Percentiles rank a stretch among this genome's conserved stretches.
These are phyloP conservation scores for Arctocebus calabarensis DNA, from an alignment of 2,797 vertebrate genomes.

Conservation along the genomic window DNA sequence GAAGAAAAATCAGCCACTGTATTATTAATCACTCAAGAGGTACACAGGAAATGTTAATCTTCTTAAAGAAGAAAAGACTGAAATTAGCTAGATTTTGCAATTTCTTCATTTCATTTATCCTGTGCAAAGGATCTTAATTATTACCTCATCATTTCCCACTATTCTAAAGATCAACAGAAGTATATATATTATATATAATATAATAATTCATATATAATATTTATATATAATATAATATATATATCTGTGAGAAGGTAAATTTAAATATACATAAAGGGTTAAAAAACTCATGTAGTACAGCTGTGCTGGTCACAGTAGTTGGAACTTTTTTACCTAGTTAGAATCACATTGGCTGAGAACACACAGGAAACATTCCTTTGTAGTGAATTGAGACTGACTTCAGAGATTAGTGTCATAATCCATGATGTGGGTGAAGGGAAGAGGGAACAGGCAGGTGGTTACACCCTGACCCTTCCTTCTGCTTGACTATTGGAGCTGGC, in stretches of 20 bases:
- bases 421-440: neutral
- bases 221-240: no score
- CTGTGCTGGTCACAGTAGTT: accelerated
- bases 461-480: neutral
- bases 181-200: no score
- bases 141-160: accelerated
- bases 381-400: neutral
- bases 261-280: no score
- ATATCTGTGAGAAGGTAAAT: no score
- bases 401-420: neutral
- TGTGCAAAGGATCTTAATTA: neutral
- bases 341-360: neutral
- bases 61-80: slow-evolving; percentile 50
- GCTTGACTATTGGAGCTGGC: slow-evolving; percentile 39
- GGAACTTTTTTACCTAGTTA: neutral
- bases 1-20: slow-evolving; percentile 82
- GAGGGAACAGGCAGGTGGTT: neutral
- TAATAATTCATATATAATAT: no score
- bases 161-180: neutral
- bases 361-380: neutral
- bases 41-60: slow-evolving; percentile 76
- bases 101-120: neutral
- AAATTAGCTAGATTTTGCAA: slow-evolving; percentile 7
- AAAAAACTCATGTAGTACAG: neutral
- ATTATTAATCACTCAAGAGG: slow-evolving; percentile 85